Base-by-base conservation (phyloP, 2,113 vertebrate genomes). In the Prolemur simus region DNA sequence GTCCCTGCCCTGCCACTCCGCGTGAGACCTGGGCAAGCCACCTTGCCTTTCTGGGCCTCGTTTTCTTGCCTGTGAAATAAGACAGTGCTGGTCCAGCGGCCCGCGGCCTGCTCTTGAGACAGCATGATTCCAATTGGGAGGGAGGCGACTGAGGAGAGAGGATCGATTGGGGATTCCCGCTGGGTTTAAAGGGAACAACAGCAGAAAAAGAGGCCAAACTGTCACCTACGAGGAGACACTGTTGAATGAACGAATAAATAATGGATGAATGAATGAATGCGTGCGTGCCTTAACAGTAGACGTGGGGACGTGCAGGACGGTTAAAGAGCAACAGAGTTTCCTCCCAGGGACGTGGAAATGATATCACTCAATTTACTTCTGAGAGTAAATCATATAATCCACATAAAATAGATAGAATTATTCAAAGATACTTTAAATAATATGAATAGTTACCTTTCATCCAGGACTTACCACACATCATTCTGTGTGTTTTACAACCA, bases 261-360 rank as follows among this genome's bases (percentile, higher is more conserved):
- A 77, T 14, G 69, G 80, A 52, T 45, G 68, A 52, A 58, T 37
- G 60, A 52, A 25, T 1, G 21, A 54, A 49, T 21, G 60, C 10
- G 20, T 0, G 21, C 29, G 18, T 15, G 60, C 5, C 4, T 8
- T 21, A 17, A 5, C 1, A 1, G 63, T 6, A 25, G 12, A 29
- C 12, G 32, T 54, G 34, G 32, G 12, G 45, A n/a, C 6, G 8
- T 4, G 0, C 0, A 32, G 60, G 45, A 42, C 21, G 4, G 60
- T 7, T 2, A 25, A 23, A n/a, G 54, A 37, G 42, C 27, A 76
- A 68, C 9, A 42, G n/a, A 52, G 37, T 49, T 71, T 39, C 88
- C 74, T 95, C 32, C 49, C 47, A 66, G 52, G 17, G 64, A 80
- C 4, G 0, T 32, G 37, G 25, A 85, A 78, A 68, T 23, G 2